Percentiles rank a stretch among this genome's conserved stretches.
Evolutionary conservation across 2,113 vertebrate species (phyloP).

Genomic region (Carollia perspicillata): DNA sequence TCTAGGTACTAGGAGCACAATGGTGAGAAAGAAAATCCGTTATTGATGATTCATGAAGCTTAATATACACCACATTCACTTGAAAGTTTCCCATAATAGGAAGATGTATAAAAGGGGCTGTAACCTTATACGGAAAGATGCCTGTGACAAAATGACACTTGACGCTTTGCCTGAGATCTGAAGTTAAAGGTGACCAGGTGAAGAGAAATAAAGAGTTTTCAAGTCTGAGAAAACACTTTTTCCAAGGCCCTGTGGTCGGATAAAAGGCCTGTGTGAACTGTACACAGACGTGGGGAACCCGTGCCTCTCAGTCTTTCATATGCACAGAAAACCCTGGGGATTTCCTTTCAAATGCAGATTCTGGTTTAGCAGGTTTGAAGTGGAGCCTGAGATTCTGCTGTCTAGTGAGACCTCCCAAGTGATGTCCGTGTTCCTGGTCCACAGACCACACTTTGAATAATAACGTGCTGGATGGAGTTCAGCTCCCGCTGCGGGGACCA

Average conservation of each 20-base stretch:
- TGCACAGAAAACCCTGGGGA: rapidly evolving
- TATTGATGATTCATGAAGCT: not conserved
- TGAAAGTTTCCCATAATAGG: not conserved
- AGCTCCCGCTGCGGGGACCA: not conserved
- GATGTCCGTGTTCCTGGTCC: not conserved
- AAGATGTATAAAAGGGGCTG: not conserved
- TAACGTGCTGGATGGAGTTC: not conserved
- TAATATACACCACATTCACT: not conserved
- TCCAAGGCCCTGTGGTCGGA: not conserved
- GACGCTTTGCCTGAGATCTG: not conserved
- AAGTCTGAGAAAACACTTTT: not conserved
- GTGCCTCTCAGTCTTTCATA: not conserved
- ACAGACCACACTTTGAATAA: not conserved
- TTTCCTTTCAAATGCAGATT: not conserved
- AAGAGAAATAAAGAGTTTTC: not conserved
- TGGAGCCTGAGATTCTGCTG: not conserved
- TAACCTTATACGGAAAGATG: not conserved
- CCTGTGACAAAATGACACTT: not conserved
- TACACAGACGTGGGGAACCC: not conserved
- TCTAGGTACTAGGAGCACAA: not conserved
- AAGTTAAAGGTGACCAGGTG: not conserved
- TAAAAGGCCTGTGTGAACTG: not conserved
- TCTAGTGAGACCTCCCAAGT: not conserved
- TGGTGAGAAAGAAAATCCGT: not conserved
- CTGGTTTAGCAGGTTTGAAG: not conserved